Conservation (phyloP, 2,113 vertebrate genomes). For the Camelus dromedarius region DNA sequence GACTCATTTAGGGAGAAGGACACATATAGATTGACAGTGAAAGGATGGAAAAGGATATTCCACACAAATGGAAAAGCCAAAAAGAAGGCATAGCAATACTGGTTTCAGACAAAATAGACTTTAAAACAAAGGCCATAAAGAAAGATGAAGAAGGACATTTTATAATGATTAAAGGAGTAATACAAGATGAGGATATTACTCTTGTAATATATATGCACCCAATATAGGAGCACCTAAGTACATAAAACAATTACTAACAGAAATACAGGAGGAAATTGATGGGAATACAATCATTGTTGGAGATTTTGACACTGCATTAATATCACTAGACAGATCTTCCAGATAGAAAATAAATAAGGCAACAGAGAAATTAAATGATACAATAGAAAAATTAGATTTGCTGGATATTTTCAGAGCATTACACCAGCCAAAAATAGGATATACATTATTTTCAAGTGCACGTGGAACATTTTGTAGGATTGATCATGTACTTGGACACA, state of each 20-base stretch:
- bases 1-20: too few relatives aligned
- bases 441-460: neutral
- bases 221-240: neutral
- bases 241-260: neutral
- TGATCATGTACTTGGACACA: neutral
- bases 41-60: too few relatives aligned
- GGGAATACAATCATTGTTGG: neutral
- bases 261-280: neutral
- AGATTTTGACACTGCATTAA: neutral
- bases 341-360: neutral
- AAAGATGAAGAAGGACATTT: neutral
- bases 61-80: too few relatives aligned
- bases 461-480: neutral
- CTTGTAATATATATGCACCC: neutral
- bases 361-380: neutral
- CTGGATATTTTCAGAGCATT: neutral
- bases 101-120: too few relatives aligned
- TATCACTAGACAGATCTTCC: neutral
- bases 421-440: neutral
- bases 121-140: too few relatives aligned
- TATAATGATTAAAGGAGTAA: neutral
- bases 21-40: too few relatives aligned
- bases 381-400: neutral
- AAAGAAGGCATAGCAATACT: too few relatives aligned
- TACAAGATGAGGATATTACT: neutral